Base-by-base conservation (phyloP, 2,888 invertebrate genomes). In the Teleiodes luculella region DNA sequence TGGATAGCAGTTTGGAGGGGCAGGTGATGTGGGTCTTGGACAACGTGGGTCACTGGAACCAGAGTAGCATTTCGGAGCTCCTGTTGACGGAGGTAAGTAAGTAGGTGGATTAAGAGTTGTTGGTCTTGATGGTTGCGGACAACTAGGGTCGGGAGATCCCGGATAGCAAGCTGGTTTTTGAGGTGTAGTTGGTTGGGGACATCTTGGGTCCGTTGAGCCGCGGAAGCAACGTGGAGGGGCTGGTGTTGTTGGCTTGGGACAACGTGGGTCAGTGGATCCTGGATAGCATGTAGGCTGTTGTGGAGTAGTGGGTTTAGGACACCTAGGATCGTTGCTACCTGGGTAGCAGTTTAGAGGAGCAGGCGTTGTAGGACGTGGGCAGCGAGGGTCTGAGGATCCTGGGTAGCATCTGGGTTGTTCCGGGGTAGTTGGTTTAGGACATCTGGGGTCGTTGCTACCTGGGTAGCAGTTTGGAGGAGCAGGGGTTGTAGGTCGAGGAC, bases 21-120 rank as follows among this genome's bases (percentile, higher is more conserved):
- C 65, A 0, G 67, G 58, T 0, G 72, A 62, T 0, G 75, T 67
- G 0, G 74, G 70, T 54, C 58, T 57, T 3, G 72, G 72, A 58
- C 79, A 79, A 16, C 73, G 59, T 3, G 81, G 77, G 64, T 83
- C 76, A 0, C 37, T 64, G 0, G 76, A 70, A 1, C 81, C 82
- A 0, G 80, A 77, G 50, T 67, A 80, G 37, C 84, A 66, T 37
- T 37, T 47, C 3, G 56, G 52, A n/a, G 52, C 37, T n/a, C 39
- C 36, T 28, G 37, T 59, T 8, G 57, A 56, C 1, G 33, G 33
- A 16, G 47, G 47, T 16, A 48, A 48, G 35, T 35, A 48, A 6
- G 33, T 48, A 6, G 47, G 47, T 3, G 33, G 47, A 18, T 18
- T 59, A 8, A 59, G 37, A 8, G 67, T 65, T 1, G 65, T 62